Conservation (phyloP, 2,113 vertebrate species). For the Heterochromis multidens region DNA sequence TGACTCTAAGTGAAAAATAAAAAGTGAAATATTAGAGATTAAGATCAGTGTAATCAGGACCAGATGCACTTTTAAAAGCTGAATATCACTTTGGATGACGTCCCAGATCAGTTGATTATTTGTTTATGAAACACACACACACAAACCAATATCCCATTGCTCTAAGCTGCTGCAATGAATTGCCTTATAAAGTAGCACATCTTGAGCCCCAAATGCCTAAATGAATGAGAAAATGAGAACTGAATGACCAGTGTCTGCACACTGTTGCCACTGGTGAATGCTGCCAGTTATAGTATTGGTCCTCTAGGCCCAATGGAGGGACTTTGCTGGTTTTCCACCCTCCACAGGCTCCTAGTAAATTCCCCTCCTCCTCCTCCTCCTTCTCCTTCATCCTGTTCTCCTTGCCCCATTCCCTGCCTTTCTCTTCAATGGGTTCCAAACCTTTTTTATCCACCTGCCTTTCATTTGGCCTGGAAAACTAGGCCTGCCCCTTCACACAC, state of each 20-base stretch:
- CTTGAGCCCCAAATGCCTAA: conserved; percentile 20
- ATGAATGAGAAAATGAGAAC: conserved; percentile 23
- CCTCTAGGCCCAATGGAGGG: conserved; percentile 35
- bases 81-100: conserved; percentile 2
- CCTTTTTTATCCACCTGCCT: conserved; percentile 47
- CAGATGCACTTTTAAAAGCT: neutral
- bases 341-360: conserved; percentile 58
- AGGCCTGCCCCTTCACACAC: conserved; percentile 46
- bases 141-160: neutral
- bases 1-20: conserved; percentile 16
- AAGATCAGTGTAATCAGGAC: conserved; percentile 7
- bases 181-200: conserved; percentile 3
- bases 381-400: neutral
- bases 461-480: conserved; percentile 57
- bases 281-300: conserved; percentile 39
- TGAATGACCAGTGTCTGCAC: conserved; percentile 15
- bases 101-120: conserved; percentile 19
- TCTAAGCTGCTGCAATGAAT: conserved; percentile 2
- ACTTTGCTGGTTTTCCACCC: conserved; percentile 60
- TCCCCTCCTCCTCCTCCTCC: conserved; percentile 48
- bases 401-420: conserved; percentile 34
- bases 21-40: neutral
- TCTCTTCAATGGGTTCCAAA: conserved; percentile 54
- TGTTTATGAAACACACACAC: conserved; percentile 1
- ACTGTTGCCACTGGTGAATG: conserved; percentile 32